Evolutionary conservation across 2,888 invertebrate genomes (phyloP), one percentile per base, ranked within the genome.

Genomic region (Nephrotoma flavescens): DNA sequence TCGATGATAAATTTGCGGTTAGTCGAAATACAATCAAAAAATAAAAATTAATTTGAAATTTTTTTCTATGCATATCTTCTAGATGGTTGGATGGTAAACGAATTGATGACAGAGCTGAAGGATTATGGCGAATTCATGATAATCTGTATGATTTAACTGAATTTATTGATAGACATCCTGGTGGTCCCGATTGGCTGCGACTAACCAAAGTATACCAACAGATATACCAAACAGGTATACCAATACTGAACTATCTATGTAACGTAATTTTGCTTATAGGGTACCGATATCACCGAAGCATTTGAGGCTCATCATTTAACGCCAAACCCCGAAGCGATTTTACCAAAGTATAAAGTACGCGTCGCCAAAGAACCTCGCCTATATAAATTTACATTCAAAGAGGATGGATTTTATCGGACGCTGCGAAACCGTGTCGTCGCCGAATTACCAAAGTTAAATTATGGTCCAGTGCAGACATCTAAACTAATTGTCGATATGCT

Each of bases 161-260:
- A 31, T 99, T 97, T 90, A 92, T 96, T 5, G 91, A 94, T 4
- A 93, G 92, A 85, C 99, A 99, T 93, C 99, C 98, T 0, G 97
- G 98, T 47, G 97, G 98, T 0, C 89, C 92, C 0, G 95, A 95
- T 89, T 97, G 96, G 96, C 89, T 97, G 86, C 91, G 92, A 47
- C 91, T 95, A 85, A 94, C 95, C 0, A 94, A 95, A 92, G 96
- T 94, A 91, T 41, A 6, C 0, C 9, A 88, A 86, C 41, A 52
- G 84, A 3, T 9, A 12, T 12, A 85, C 42, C 2, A n/a, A n/a
- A n/a, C n/a, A n/a, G n/a, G n/a, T n/a, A n/a, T n/a, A n/a, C n/a
- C n/a, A n/a, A n/a, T n/a, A n/a, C n/a, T 2, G 41, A 44, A 31
- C n/a, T 42, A 83, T 83, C 12, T 45, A 44, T 45, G 71, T 47